Evolutionary conservation across 1,140 invertebrate genomes (phyloP).

Genomic region (Phymorhynchus buccinoides): DNA sequence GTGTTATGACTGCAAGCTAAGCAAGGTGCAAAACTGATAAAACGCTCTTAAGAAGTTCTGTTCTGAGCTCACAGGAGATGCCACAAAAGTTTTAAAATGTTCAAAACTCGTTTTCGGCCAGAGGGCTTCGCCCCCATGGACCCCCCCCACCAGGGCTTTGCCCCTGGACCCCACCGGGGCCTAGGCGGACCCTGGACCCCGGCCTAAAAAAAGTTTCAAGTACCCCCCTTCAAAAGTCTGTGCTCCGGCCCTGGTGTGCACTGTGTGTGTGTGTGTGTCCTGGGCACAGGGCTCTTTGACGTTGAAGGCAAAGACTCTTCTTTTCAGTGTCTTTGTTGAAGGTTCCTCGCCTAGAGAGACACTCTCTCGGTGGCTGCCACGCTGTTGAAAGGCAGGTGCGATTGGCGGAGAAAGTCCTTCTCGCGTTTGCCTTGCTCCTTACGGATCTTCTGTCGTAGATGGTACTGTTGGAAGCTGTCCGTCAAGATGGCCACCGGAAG

Average conservation of each 20-base stretch:
- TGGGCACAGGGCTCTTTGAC: neutral
- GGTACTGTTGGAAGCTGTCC: slow-evolving; percentile 81
- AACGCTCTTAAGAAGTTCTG: neutral
- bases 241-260: neutral
- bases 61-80: no score
- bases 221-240: neutral
- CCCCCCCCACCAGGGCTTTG: no score
- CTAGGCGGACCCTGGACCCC: no score
- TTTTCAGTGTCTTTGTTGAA: neutral
- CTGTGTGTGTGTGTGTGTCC: neutral
- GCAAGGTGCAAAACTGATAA: neutral
- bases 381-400: no score
- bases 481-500: slow-evolving; percentile 92
- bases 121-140: no score
- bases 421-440: neutral
- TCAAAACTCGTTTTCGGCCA: no score
- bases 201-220: no score
- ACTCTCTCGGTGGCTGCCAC: no score
- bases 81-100: no score
- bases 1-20: no score
- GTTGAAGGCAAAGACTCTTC: neutral
- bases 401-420: neutral
- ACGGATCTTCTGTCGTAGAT: slow-evolving; percentile 43
- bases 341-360: no score
- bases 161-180: neutral